Evolutionary conservation across 2,797 vertebrate species (phyloP), one percentile per base, ranked within the genome.

Genomic region (Protosalanx chinensis): DNA sequence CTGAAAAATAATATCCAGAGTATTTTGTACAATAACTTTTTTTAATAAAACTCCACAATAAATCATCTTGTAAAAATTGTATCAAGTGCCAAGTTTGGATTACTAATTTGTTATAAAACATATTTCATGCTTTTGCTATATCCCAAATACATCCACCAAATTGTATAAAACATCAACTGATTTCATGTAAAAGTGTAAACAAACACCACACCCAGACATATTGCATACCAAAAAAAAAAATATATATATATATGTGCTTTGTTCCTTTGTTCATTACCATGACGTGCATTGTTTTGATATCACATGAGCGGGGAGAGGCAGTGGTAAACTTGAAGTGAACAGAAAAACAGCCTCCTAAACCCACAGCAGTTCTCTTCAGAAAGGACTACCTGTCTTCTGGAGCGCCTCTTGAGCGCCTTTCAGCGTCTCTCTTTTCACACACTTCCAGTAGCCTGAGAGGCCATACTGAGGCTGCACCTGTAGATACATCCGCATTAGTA

Each of bases 351-450:
- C n/a, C 5, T 23, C 62, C n/a, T 46, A 13, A 46, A 46, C 10
- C 41, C 10, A 12, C 4, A 61, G 4, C 27, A 29, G 6, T 13
- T 4, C 20, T 16, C 27, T 41, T 93, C 89, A 96, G 77, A 95
- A 91, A 67, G 93, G 95, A 79, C 93, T 92, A 62, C 90, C 87
- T 12, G 79, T 76, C 78, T 92, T 84, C 72, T 92, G 92, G 88
- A 96, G 91, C 41, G 94, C 92, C 90, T 98, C 97, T 84, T 95
- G 91, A 18, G 96, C 96, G 64, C 92, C 95, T 84, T 96, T 97
- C 85, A 98, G 88, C 60, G 93, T 97, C 87, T 98, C 97, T 74
- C 87, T 92, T 84, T 98, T 99, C 86, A 99, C 98, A 83, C 98
- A 99, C 77, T 93, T 98, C 96, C 96, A 98, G 89, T 93, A 99